These are phyloP conservation scores for Celastrina argiolus DNA, from an alignment of 2,888 invertebrate species.

Conservation along the genomic window DNA sequence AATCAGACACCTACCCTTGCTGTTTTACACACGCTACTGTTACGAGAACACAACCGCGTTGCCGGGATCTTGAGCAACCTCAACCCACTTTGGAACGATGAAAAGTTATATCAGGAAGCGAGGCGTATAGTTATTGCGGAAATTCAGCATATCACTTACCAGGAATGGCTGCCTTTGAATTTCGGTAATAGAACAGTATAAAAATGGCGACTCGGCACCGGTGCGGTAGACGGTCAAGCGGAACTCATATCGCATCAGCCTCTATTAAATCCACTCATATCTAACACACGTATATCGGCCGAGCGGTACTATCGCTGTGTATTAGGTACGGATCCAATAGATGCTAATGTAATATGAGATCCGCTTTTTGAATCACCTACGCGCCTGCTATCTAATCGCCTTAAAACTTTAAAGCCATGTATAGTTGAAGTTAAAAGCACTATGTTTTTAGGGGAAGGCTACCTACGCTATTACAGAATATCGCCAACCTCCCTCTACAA, in stretches of 20 bases:
- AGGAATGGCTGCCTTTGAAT: conserved; percentile 77
- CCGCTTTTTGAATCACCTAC: too few relatives aligned
- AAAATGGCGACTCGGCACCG: too few relatives aligned
- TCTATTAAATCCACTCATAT: too few relatives aligned
- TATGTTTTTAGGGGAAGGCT: conserved; percentile 64
- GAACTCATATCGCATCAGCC: too few relatives aligned
- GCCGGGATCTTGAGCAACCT: conserved; percentile 65
- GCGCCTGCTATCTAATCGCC: too few relatives aligned
- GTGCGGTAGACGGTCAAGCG: too few relatives aligned
- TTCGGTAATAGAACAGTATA: conserved; percentile 65
- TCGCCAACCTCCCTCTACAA: conserved; percentile 79
- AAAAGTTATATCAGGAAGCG: conserved; percentile 75
- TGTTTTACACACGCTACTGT: conserved; percentile 68
- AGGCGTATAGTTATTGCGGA: conserved; percentile 74
- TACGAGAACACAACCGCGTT: conserved; percentile 77
- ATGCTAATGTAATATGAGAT: too few relatives aligned
- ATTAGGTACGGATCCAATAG: too few relatives aligned
- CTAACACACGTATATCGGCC: too few relatives aligned
- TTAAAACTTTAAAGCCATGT: too few relatives aligned
- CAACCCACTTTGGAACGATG: conserved; percentile 79
- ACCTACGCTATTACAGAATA: conserved; percentile 79
- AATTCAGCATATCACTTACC: conserved; percentile 79
- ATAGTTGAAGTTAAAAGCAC: neutral
- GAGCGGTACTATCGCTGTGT: too few relatives aligned
- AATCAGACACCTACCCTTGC: conserved; percentile 77